A percentile compares a stretch with the other conserved stretches of the same genome.
These are phyloP conservation scores for Microctonus hyperodae DNA, from an alignment of 2,888 invertebrate genomes.

Conservation along the genomic window DNA sequence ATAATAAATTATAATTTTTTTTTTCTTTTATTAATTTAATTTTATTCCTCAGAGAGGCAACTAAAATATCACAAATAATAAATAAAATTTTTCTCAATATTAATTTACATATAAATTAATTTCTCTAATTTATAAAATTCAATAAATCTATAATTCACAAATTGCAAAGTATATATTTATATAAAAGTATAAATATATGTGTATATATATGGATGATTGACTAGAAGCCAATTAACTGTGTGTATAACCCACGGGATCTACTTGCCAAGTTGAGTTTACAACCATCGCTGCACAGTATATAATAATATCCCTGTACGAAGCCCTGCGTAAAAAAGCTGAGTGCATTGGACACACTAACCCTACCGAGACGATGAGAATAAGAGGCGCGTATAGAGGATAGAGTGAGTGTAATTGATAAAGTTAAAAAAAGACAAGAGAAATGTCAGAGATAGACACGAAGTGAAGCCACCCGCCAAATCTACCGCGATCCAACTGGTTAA, in stretches of 20 bases:
- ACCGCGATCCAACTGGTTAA: constrained; percentile 24
- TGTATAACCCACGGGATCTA: constrained; percentile 53
- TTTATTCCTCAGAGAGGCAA: too few species aligned
- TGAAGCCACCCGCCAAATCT: constrained; percentile 18
- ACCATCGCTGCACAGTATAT: constrained; percentile 38
- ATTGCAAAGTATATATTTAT: not conserved
- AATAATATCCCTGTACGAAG: constrained; percentile 46
- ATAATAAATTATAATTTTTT: too few species aligned
- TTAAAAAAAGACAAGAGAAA: not conserved
- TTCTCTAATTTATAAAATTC: not conserved
- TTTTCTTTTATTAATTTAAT: too few species aligned
- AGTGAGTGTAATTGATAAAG: not conserved
- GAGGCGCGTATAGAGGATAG: too few species aligned
- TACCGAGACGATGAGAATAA: constrained; percentile 12
- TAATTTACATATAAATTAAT: not conserved
- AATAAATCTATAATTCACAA: not conserved
- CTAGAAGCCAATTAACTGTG: constrained; percentile 56
- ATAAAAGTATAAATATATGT: not conserved
- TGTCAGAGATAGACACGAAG: constrained; percentile 6
- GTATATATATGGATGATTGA: constrained; percentile 16
- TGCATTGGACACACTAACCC: constrained; percentile 16
- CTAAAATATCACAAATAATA: too few species aligned
- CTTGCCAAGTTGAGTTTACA: constrained; percentile 52
- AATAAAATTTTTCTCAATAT: not conserved
- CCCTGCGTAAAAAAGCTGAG: constrained; percentile 42